Percentiles rank a stretch among this genome's conserved stretches.
phyloP scores from a whole-genome alignment of 2,797 vertebrate genomes.

The Karalla daura region DNA sequence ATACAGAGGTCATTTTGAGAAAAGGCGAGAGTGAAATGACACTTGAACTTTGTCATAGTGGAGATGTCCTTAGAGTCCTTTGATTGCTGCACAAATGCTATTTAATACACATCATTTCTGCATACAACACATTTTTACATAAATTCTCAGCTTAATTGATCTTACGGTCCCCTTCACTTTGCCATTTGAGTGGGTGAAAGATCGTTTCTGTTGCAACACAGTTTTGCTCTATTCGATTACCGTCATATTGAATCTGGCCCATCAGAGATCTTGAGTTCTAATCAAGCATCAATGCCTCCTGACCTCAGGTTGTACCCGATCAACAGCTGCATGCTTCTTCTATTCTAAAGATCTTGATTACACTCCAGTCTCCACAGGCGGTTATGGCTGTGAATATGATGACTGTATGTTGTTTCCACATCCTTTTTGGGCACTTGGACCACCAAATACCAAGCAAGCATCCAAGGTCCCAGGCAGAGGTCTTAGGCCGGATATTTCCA shows the following conservation, averaged over 20 bases:
- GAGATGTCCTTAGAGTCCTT: neutral
- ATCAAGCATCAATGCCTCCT: neutral
- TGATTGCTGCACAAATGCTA: neutral
- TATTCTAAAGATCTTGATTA: constrained; percentile 24
- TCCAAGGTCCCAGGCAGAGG: constrained; percentile 46
- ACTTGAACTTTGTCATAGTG: neutral
- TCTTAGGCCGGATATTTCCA: constrained; percentile 66
- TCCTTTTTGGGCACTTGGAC: constrained; percentile 47
- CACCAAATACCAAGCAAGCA: constrained; percentile 60
- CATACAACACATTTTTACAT: neutral
- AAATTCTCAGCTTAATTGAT: neutral
- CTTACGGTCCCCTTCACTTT: no score
- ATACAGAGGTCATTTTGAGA: constrained; percentile 5
- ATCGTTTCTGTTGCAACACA: neutral
- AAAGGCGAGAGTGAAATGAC: neutral
- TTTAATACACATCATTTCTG: neutral
- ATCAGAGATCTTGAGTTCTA: constrained; percentile 11
- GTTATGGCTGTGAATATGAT: constrained; percentile 34
- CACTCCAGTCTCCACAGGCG: constrained; percentile 5
- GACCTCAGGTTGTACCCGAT: neutral
- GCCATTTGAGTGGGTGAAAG: neutral
- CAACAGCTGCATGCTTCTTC: constrained; percentile 21
- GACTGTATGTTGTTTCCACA: constrained; percentile 31
- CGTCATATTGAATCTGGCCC: neutral
- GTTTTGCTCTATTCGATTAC: neutral